Base-by-base conservation (phyloP, 2,113 vertebrate genomes). In the Syrmaticus mikado region DNA sequence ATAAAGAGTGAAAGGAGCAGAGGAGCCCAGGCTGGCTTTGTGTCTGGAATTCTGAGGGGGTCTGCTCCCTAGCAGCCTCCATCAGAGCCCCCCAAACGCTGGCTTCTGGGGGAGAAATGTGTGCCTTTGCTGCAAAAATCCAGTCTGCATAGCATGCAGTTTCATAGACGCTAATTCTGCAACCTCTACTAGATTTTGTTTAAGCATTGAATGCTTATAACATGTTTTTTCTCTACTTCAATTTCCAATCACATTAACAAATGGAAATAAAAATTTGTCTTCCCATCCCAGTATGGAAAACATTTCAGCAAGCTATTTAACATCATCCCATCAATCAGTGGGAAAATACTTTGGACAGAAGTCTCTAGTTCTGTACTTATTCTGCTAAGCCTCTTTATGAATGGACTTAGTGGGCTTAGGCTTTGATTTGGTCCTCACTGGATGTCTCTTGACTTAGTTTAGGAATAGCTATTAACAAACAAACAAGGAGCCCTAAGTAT, bases 41-140 rank as follows among this genome's bases (percentile, higher is more conserved):
- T 55, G 32, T 15, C 4, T 27, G 24, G 4, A 77, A 83, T 13
- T 21, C 45, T 66, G 6, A 50, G 50, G 55, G n/a, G 16, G 6
- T 62, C 67, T 43, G 5, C 65, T 48, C 11, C 8, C 4, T 0
- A 0, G 32, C 28, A 75, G 15, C 18, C 79, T 80, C 30, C n/a
- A 77, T 48, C 10, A 89, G 34, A 75, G 34, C 10, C 3, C 46
- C 32, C 30, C 57, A 53, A 60, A 87, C 9, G 3, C 52, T 40
- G 25, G 57, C 57, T 61, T 25, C 16, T 40, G 36, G 11, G 6
- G 6, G 18, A 6, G 18, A 6, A 55, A 6, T 0, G 0, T 21
- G 10, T 4, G 30, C 8, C 24, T 77, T n/a, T 25, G 17, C 34
- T 53, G 11, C 72, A 15, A 13, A 86, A 24, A 7, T 18, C 43